Evolutionary conservation across 2,888 invertebrate species (phyloP).

Genomic region (Iphiclides podalirius): DNA sequence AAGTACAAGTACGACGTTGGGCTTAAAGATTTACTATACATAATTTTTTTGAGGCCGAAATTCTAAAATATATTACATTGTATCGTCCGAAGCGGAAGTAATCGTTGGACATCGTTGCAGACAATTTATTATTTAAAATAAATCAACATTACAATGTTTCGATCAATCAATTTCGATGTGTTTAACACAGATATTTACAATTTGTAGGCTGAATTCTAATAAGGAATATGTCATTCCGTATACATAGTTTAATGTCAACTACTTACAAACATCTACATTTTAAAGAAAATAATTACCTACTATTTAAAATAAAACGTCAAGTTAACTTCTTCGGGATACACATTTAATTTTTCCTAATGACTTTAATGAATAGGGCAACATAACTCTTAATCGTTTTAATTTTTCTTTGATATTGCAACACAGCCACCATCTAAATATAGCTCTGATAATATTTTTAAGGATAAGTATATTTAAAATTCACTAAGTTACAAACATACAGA

Average conservation of each 20-base stretch:
- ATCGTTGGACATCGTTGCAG: not conserved
- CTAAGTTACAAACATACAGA: not conserved
- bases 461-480: no score
- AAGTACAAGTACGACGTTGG: conserved; percentile 31
- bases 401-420: conserved; percentile 4
- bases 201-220: not conserved
- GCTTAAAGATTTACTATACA: conserved; percentile 19
- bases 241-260: not conserved
- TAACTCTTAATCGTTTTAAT: no score
- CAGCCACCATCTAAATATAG: not conserved
- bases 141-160: not conserved
- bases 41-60: conserved; percentile 2
- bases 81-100: not conserved
- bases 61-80: conserved; percentile 8
- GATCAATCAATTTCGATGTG: not conserved
- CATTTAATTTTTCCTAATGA: not conserved
- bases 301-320: not conserved
- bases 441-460: no score
- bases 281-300: not conserved
- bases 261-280: conserved; percentile 1
- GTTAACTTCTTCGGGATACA: not conserved
- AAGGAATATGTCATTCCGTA: not conserved
- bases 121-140: not conserved
- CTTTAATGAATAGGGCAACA: not conserved
- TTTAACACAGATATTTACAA: not conserved